Evolutionary conservation across 2,113 vertebrate species (phyloP), one percentile per base, ranked within the genome.

Genomic region (Tympanuchus pallidicinctus): DNA sequence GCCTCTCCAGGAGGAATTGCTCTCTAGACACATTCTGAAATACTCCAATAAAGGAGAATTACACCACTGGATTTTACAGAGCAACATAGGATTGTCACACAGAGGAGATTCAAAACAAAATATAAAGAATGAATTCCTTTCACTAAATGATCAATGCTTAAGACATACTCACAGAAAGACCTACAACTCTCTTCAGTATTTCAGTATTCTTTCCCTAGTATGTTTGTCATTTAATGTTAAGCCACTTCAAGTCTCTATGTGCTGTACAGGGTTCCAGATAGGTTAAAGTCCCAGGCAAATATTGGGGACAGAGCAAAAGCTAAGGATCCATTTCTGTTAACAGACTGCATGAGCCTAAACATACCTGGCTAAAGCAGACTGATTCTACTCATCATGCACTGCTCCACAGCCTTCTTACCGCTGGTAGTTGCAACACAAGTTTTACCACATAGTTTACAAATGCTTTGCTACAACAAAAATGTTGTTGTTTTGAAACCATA

Each of bases 1-100:
- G 74, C 11, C 63, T 89, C n/a, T 81, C 50, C 43, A 74, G 48
- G 89, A 36, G 18, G 75, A 95, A 92, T 11, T 10, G 28, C 19
- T 85, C 82, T 70, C 59, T 80, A 36, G 69, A 90, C 34, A 81
- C 74, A 74, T 64, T 85, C 45, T 89, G 34, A 89, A 94, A 74
- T 57, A 71, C 4, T 38, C 40, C 10, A n/a, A 38, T 50, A 69
- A 73, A 92, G 52, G 5, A 7, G 38, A 28, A 63, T 78, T 43
- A n/a, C 17, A 82, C 5, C 48, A 63, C 19, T 34, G 27, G 21
- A 83, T 32, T 82, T 45, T 63, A 88, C 1, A 76, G 24, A 42
- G 48, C 20, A 22, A 13, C 20, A 24, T 34, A 72, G 65, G 76
- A 69, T 6, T 74, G 12, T 8, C 21, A 66, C 25, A 78, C 1